These are phyloP conservation scores for Dermatophagoides farinae DNA, from an alignment of 1,140 invertebrate genomes.

Conservation along the genomic window DNA sequence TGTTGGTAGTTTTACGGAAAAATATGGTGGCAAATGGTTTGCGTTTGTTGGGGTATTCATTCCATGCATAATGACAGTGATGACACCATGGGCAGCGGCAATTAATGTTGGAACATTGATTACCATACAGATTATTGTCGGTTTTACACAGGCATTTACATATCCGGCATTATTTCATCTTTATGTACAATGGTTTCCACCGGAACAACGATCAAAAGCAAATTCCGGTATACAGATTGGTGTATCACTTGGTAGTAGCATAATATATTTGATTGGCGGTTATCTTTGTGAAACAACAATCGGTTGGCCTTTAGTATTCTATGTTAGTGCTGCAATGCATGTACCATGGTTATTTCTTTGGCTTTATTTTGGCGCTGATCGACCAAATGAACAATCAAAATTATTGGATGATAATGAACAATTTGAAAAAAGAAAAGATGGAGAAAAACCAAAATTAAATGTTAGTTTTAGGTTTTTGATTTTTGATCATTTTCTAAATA, in stretches of 20 bases:
- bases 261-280: slow-evolving; percentile 21
- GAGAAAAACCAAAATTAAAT: background rate
- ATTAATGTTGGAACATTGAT: background rate
- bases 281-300: slow-evolving; percentile 23
- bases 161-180: slow-evolving; percentile 3
- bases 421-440: background rate
- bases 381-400: slow-evolving; percentile 42
- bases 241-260: slow-evolving; percentile 26
- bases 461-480: background rate
- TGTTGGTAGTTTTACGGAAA: slow-evolving; percentile 24
- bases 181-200: slow-evolving; percentile 7
- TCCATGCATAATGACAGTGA: background rate
- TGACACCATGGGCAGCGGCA: background rate
- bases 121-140: background rate
- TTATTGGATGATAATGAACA: background rate
- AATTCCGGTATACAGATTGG: slow-evolving; percentile 8
- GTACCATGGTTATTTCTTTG: slow-evolving; percentile 47
- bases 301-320: slow-evolving; percentile 34
- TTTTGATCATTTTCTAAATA: background rate
- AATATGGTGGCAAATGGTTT: slow-evolving; percentile 24
- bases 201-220: background rate
- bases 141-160: slow-evolving; percentile 1
- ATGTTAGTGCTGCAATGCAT: background rate
- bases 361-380: slow-evolving; percentile 63
- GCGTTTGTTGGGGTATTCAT: background rate